phyloP scores from a whole-genome alignment of 2,888 invertebrate genomes.

The Nowickia ferox region DNA sequence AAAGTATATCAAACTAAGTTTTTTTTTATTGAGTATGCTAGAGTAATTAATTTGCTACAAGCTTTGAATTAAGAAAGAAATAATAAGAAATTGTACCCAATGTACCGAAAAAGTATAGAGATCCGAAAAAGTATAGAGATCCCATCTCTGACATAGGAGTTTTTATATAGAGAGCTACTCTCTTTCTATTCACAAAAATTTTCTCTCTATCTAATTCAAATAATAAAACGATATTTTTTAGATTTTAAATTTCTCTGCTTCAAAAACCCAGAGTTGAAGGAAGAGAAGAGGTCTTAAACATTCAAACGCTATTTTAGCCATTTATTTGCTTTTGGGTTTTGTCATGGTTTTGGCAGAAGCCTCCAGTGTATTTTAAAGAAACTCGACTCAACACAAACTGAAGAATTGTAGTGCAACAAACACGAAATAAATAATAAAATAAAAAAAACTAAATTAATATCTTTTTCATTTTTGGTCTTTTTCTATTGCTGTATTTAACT shows the following conservation, averaged over 20 bases:
- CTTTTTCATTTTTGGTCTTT: conserved; percentile 37
- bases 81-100: too few species aligned
- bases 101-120: background rate
- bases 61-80: too few species aligned
- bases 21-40: too few species aligned
- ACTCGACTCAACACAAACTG: background rate
- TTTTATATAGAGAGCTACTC: background rate
- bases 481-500: conserved; percentile 35
- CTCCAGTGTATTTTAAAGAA: conserved; percentile 3
- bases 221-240: background rate
- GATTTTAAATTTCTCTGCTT: background rate
- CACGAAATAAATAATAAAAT: conserved; percentile 6
- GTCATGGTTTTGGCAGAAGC: conserved; percentile 64
- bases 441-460: conserved; percentile 34
- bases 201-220: conserved; percentile 26
- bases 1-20: too few species aligned
- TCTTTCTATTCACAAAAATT: background rate
- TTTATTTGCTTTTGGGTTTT: conserved; percentile 65
- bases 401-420: conserved; percentile 42
- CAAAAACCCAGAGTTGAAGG: background rate
- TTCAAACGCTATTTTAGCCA: conserved; percentile 30
- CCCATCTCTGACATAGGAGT: background rate
- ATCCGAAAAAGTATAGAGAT: too few species aligned
- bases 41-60: too few species aligned
- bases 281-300: conserved; percentile 48